Evolutionary conservation across 35 echinoderm and acorn worm species (phyloP), one percentile per base, ranked within the genome.

Genomic region (Holothuria glaberrima): DNA sequence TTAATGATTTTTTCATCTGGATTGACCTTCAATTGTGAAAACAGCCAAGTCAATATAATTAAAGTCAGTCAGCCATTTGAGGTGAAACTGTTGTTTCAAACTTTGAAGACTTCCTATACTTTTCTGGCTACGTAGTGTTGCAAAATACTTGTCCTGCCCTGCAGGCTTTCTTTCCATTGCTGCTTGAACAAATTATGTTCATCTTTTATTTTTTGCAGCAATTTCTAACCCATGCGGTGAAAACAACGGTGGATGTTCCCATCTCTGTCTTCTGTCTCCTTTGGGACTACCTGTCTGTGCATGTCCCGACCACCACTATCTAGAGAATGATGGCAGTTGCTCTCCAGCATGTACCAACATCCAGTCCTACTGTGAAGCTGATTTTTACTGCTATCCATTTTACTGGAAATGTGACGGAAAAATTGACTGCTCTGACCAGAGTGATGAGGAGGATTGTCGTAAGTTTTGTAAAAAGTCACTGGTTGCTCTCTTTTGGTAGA

Each of bases 351-450:
- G 92, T 58, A 61, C 68, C 36, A 86, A 48, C 58, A 48, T 34
- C n/a, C 92, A 97, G 76, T 89, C 86, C 31, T 68, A 82, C 58
- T 97, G 95, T 67, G 27, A 59, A 12, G 79, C 82, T 13, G 91
- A 94, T 58, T 75, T 87, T 33, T 27, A 21, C 31, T 97, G 95
- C 56, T 68, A 94, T 25, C 80, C 86, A 17, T 79, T 68, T 7
- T 45, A 59, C 21, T 94, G 86, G 72, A 61, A 88, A 22, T 94
- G 95, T 65, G 92, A 98, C 83, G 92, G 90, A 5, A 70, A 92
- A 6, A 30, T 29, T 46, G 95, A 97, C 45, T 97, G 95, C 58
- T 31, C 12, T 9, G 95, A 94, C 58, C 81, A 64, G 25, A 89
- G 86, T 26, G 95, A 98, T 75, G 95, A 98, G 69, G 24, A 29